phyloP scores from a whole-genome alignment of 1,140 invertebrate genomes.

The Ephestia elutella region DNA sequence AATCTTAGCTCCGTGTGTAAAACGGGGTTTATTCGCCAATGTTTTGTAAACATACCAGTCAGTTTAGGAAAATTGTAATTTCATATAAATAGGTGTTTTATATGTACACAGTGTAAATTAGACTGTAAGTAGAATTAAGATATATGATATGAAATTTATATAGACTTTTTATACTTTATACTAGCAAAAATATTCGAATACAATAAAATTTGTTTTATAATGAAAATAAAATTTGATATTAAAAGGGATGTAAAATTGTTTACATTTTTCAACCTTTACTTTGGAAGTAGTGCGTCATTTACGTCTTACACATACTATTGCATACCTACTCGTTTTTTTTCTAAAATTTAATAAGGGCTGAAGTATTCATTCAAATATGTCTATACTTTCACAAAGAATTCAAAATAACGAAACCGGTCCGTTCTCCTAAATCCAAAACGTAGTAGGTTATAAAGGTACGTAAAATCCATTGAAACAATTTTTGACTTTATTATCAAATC shows the following conservation, averaged over 20 bases:
- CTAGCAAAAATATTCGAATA: conserved; percentile 17
- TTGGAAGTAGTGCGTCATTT: too few relatives aligned
- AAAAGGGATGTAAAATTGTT: conserved; percentile 13
- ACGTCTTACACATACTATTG: too few relatives aligned
- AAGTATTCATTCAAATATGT: too few relatives aligned
- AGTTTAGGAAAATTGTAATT: conserved; percentile 31
- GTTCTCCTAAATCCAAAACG: too few relatives aligned
- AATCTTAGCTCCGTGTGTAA: conserved; percentile 35
- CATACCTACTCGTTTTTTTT: too few relatives aligned
- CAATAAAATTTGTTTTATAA: conserved; percentile 5
- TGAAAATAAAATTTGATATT: not conserved
- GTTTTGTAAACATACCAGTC: conserved; percentile 35
- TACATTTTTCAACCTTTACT: not conserved
- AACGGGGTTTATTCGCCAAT: conserved; percentile 25
- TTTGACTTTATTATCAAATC: too few relatives aligned
- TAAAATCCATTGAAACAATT: too few relatives aligned
- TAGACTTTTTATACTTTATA: conserved; percentile 30
- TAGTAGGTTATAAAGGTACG: too few relatives aligned
- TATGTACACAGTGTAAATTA: conserved; percentile 19
- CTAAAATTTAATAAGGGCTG: too few relatives aligned
- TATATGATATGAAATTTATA: conserved; percentile 17
- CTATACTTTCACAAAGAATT: too few relatives aligned
- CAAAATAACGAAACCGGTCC: too few relatives aligned
- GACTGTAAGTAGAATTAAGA: conserved; percentile 21
- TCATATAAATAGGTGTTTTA: conserved; percentile 28